phyloP scores from a whole-genome alignment of 2,113 vertebrate genomes.

The Brachyhypopomus gauderio region DNA sequence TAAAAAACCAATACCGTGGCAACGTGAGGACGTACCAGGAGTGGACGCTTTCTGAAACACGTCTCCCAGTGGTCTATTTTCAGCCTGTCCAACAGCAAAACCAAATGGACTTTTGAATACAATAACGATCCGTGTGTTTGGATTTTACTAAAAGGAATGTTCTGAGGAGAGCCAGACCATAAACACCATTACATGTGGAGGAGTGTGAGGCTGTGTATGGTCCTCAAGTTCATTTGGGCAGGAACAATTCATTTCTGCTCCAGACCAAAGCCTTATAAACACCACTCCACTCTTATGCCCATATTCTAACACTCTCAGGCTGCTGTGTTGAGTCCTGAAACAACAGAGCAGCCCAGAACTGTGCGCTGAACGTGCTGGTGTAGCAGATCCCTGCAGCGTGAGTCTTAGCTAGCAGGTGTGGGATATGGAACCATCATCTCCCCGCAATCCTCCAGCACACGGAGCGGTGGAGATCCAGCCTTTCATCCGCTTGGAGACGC shows the following conservation, averaged over 20 bases:
- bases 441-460: conserved; percentile 11
- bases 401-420: conserved; percentile 9
- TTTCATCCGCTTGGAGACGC: conserved; percentile 23
- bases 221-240: conserved; percentile 24
- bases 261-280: not conserved
- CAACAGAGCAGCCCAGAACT: conserved; percentile 11
- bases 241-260: conserved; percentile 17
- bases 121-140: conserved; percentile 40
- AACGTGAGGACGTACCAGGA: conserved; percentile 9
- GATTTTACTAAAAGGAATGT: conserved; percentile 34
- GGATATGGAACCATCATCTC: not conserved
- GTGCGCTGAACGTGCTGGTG: not conserved
- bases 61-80: conserved; percentile 37
- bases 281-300: not conserved
- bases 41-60: conserved; percentile 30
- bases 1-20: conserved; percentile 26
- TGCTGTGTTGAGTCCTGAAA: conserved; percentile 8
- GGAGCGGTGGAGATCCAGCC: not conserved
- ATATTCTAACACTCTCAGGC: conserved; percentile 10
- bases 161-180: conserved; percentile 10
- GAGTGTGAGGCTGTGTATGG: conserved; percentile 1
- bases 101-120: conserved; percentile 36
- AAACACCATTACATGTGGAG: conserved; percentile 24
- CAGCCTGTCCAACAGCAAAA: conserved; percentile 7
- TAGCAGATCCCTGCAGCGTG: too few species aligned